Conservation (phyloP, 2,113 vertebrate genomes). For the Channa maculata region DNA sequence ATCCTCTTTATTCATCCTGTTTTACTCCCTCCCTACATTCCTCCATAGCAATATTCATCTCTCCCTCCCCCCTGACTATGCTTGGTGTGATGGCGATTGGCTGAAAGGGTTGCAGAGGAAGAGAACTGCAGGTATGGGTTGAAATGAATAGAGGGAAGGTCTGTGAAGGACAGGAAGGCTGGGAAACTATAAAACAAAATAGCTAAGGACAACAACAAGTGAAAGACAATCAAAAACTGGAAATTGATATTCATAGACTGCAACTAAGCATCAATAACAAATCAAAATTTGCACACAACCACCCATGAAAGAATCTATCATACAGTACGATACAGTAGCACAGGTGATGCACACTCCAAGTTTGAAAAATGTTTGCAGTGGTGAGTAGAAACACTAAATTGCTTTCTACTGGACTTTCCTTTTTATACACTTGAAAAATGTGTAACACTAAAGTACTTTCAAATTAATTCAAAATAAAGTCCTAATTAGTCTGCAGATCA, state of each 20-base stretch:
- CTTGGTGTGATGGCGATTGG: constrained; percentile 60
- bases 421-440: too few relatives aligned
- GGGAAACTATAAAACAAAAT: neutral
- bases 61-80: constrained; percentile 34
- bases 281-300: constrained; percentile 31
- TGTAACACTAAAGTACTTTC: neutral
- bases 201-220: neutral
- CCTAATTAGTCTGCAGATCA: constrained; percentile 37
- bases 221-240: neutral
- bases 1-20: constrained; percentile 25
- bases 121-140: constrained; percentile 48
- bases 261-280: constrained; percentile 32
- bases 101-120: constrained; percentile 48
- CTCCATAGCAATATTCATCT: constrained; percentile 21
- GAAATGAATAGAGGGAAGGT: constrained; percentile 19
- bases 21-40: neutral
- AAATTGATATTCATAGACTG: constrained; percentile 43
- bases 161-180: constrained; percentile 2
- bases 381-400: too few relatives aligned
- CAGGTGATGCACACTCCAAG: too few relatives aligned
- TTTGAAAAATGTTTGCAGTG: too few relatives aligned
- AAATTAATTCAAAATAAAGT: constrained; percentile 46
- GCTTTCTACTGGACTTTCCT: too few relatives aligned
- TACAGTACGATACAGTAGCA: constrained; percentile 1
- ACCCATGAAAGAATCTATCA: neutral